Evolutionary conservation across 2,797 vertebrate genomes (phyloP), one percentile per base, ranked within the genome.

Genomic region (Poecilia picta): DNA sequence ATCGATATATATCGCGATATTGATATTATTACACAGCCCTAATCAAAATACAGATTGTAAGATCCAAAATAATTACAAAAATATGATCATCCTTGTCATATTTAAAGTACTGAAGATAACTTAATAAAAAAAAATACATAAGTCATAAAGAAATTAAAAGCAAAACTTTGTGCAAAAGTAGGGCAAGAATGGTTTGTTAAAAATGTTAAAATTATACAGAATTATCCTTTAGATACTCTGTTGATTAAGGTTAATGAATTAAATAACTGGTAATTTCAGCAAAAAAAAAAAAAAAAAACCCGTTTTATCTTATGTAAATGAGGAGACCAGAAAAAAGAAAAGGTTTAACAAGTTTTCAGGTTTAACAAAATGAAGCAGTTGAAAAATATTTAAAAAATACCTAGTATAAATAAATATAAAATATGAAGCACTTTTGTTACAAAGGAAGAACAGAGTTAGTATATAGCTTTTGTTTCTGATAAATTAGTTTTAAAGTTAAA

Each of bases 291-390:
- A 49, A 46, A 73, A 84, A 28, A 82, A n/a, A n/a, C n/a, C n/a
- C n/a, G 68, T 86, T 88, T 88, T 90, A 82, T 90, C 81, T 72
- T 83, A 87, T 90, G 82, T 43, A 89, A 89, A 91, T 90, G 70
- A 81, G 72, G 76, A 82, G 46, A 64, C 25, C 72, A 83, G 68
- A 79, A 33, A 83, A 83, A 33, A 72, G 72, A 72, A 46, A 76
- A 64, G 85, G 78, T 41, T 6, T 45, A 84, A 75, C 36, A 83
- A 79, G 83, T 77, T 88, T 86, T 92, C 83, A 89, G 86, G n/a
- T n/a, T n/a, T n/a, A n/a, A n/a, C n/a, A 74, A 76, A 85, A 73
- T 81, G 62, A 83, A 68, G 49, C 45, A 0, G 1, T 28, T 45
- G 28, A 76, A 82, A 70, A 82, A 74, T 59, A 75, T 64, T 64